These are phyloP conservation scores for Acromyrmex heyeri DNA, from an alignment of 1,140 invertebrate species.

Conservation along the genomic window DNA sequence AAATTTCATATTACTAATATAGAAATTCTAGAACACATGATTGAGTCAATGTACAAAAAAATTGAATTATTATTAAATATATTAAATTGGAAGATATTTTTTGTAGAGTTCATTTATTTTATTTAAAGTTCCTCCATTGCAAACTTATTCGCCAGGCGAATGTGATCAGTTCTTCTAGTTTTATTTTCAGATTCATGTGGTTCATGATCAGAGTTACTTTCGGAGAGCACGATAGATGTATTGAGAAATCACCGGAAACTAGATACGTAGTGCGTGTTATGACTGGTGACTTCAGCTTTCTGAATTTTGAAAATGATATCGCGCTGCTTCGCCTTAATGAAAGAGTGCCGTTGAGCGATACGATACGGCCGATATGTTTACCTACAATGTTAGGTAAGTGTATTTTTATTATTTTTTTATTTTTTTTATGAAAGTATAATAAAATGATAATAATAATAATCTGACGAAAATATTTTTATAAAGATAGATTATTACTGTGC, in stretches of 20 bases:
- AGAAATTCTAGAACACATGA: background rate
- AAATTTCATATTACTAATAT: background rate
- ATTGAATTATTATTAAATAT: background rate
- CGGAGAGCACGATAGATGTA: conserved; percentile 94
- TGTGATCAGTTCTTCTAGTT: conserved; percentile 76
- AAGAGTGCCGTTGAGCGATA: conserved; percentile 90
- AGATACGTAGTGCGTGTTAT: conserved; percentile 92
- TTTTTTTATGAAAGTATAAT: background rate
- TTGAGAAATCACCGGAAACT: conserved; percentile 90
- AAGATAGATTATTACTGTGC: background rate
- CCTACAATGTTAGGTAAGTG: conserved; percentile 89
- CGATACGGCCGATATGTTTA: conserved; percentile 93
- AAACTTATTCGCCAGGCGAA: conserved; percentile 16
- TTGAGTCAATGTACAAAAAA: background rate
- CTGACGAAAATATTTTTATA: background rate
- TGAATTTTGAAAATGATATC: conserved; percentile 95
- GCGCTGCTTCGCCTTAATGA: conserved; percentile 93
- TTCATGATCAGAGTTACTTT: conserved; percentile 96
- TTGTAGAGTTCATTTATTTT: background rate
- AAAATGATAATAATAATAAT: background rate
- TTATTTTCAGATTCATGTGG: conserved; percentile 93
- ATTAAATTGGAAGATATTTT: background rate
- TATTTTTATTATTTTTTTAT: background rate
- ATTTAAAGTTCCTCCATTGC: background rate
- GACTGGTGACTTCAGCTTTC: conserved; percentile 92